These are phyloP conservation scores for Onthophagus sagittarius DNA, from an alignment of 2,888 invertebrate genomes.

Conservation along the genomic window DNA sequence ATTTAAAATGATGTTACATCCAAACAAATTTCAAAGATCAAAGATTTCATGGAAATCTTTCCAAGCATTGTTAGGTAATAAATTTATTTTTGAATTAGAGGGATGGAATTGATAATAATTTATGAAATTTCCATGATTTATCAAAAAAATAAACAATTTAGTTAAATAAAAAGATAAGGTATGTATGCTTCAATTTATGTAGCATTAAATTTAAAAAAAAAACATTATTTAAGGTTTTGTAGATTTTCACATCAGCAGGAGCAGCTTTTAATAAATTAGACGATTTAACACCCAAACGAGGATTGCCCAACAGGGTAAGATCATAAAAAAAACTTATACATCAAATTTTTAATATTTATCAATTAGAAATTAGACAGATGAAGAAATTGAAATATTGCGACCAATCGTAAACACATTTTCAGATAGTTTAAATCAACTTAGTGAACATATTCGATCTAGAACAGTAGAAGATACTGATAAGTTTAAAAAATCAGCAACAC, in stretches of 20 bases:
- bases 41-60: too few relatives aligned
- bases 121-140: too few relatives aligned
- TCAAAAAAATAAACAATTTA: too few relatives aligned
- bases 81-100: too few relatives aligned
- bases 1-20: slow-evolving; percentile 24
- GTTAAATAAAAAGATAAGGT: too few relatives aligned
- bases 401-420: slow-evolving; percentile 88
- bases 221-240: slow-evolving; percentile 73
- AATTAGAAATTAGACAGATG: slow-evolving; percentile 90
- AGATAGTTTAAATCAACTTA: slow-evolving; percentile 88
- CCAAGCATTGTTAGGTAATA: too few relatives aligned
- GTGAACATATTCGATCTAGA: slow-evolving; percentile 87
- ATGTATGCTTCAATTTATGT: slow-evolving; percentile 16
- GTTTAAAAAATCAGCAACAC: too few relatives aligned
- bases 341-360: too few relatives aligned
- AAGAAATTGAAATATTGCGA: slow-evolving; percentile 94
- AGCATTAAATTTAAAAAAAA: too few relatives aligned
- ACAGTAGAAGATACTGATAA: too few relatives aligned
- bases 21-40: slow-evolving; percentile 12
- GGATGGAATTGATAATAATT: too few relatives aligned
- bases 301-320: slow-evolving; percentile 67
- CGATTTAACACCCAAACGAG: slow-evolving; percentile 84
- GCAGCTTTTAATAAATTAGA: slow-evolving; percentile 93
- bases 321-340: too few relatives aligned
- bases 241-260: slow-evolving; percentile 95